Evolutionary conservation across 2,797 vertebrate species (phyloP).

Genomic region (Lophotriccus pileatus): DNA sequence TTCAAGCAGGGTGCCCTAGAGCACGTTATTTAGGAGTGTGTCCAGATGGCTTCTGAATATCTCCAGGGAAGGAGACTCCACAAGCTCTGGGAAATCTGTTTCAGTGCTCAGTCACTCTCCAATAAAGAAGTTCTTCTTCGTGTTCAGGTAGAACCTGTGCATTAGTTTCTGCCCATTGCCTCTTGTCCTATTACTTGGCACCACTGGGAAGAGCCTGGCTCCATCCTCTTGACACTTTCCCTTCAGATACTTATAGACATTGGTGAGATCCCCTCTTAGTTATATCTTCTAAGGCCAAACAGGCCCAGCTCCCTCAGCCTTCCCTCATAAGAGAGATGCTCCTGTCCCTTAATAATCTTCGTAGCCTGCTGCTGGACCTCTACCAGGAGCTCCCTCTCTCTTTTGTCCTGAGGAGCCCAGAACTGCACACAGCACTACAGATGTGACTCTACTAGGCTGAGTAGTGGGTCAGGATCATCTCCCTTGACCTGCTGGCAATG

Average conservation of each 20-base stretch:
- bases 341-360: accelerated
- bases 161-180: accelerated
- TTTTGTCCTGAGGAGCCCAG: background rate
- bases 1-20: background rate
- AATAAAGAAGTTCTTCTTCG: background rate
- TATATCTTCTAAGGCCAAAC: background rate
- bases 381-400: background rate
- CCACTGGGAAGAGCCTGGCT: accelerated
- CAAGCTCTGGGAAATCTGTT: background rate
- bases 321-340: background rate
- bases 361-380: background rate
- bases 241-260: background rate
- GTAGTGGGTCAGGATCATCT: background rate
- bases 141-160: background rate
- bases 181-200: background rate
- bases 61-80: background rate
- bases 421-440: background rate
- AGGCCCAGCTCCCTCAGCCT: background rate
- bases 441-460: background rate
- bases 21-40: background rate
- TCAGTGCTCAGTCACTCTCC: background rate
- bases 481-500: background rate
- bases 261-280: background rate
- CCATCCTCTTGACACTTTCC: background rate
- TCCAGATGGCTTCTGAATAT: background rate